Evolutionary conservation across 2,113 vertebrate species (phyloP), one percentile per base, ranked within the genome.

Genomic region (Cynoglossus semilaevis): DNA sequence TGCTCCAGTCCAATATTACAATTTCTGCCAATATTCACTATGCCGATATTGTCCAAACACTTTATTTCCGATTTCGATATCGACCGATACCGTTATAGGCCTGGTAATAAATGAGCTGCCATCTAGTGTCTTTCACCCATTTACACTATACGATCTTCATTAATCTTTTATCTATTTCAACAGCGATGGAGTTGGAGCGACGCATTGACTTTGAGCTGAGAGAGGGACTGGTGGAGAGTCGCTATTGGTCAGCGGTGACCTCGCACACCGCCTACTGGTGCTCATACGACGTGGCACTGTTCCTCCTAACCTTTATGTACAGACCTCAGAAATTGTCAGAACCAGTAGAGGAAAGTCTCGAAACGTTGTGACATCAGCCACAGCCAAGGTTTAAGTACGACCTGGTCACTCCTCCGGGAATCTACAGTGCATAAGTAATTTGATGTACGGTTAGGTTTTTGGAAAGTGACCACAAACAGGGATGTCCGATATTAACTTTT

Each of bases 261-360:
- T 98, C 96, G 0, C 96, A 98, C 82, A 98, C 96, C 2, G 94
- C 94, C 48, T 98, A 98, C 9, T 98, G 96, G 96, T 98, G 95
- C 14, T 98, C 96, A 3, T 91, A 94, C 77, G 96, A 98, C 49
- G 91, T 98, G 35, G 95, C 96, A 10, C 91, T 98, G 9, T 98
- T 98, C 74, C 93, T 98, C 1, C 91, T 98, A 51, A 96, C 94
- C 35, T 98, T 98, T 84, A 94, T 98, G 93, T 95, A 92, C 80
- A 91, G 93, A 80, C 92, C 93, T 1, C 89, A 92, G 56, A 91
- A 92, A 2, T 15, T 16, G 0, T 9, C 67, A 2, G 79, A 81
- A 29, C 41, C 64, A 54, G 22, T 62, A 35, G 78, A 87, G 2
- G 85, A 91, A 34, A 80, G 50, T 51, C 51, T 59, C 5, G 88